A percentile compares a stretch with the other conserved stretches of the same genome.
Conservation (phyloP, 2,113 vertebrate species). For the Pardalotus punctatus region DNA sequence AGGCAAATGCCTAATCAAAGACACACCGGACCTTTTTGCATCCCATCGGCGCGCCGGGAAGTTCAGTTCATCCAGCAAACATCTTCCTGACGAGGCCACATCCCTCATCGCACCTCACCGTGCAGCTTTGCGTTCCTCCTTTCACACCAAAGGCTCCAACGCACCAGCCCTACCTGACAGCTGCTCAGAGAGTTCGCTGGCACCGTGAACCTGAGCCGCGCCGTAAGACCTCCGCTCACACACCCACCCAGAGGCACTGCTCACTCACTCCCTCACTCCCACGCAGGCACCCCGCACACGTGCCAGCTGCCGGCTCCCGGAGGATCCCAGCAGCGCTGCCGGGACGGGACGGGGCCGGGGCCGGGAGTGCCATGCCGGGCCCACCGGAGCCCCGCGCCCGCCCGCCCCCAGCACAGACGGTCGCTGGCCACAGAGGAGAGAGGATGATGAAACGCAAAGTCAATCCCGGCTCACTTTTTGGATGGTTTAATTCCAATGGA, state of each 20-base stretch:
- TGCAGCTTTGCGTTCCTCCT: neutral
- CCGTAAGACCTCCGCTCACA: neutral
- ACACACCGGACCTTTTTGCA: neutral
- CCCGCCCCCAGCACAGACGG: neutral
- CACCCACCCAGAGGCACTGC: neutral
- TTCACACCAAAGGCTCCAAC: neutral
- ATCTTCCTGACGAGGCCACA: neutral
- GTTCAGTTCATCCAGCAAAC: neutral
- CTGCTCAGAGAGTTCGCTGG: neutral
- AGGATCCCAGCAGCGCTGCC: neutral
- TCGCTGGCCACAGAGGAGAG: constrained; percentile 6
- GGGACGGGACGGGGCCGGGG: neutral
- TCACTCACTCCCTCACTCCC: no score
- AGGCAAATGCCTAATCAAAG: neutral
- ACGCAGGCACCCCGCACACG: neutral
- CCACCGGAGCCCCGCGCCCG: neutral
- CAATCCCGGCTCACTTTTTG: constrained; percentile 77
- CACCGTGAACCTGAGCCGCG: neutral
- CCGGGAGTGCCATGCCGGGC: neutral
- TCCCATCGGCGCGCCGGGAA: neutral
- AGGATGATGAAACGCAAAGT: constrained; percentile 69
- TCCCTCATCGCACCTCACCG: neutral
- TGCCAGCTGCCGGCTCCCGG: neutral
- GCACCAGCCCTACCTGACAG: neutral
- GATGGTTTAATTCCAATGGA: constrained; percentile 76